Evolutionary conservation across 2,888 invertebrate genomes (phyloP), one percentile per base, ranked within the genome.

Genomic region (Thalpophila matura): DNA sequence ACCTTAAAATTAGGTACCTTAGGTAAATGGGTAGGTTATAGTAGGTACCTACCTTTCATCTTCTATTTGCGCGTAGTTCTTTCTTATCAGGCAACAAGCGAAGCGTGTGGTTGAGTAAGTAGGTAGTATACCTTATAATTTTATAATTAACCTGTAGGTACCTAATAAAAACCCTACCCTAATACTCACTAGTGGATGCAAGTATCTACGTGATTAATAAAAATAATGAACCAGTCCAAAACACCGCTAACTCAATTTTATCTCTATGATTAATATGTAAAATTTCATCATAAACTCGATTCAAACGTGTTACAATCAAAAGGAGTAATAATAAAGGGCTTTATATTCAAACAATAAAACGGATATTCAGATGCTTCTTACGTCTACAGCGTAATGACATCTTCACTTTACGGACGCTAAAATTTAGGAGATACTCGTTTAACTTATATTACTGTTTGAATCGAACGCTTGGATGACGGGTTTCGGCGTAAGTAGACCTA

Each of bases 331-430:
- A 83, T 82, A 92, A 92, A 89, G 83, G 86, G 85, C 90, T 91
- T 94, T 92, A 93, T 90, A 91, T 87, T 90, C 89, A 82, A 90
- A 92, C 91, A 90, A 89, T 94, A 92, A 94, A 94, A 92, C 83
- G 88, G 89, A 89, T 90, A 89, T 90, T 89, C 87, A 84, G 89
- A 91, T 85, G 88, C 84, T 67, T 61, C 91, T 90, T 89, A 92
- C 88, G 88, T 91, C 87, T 89, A 85, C 84, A 76, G 74, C 77
- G 86, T 89, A 90, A 93, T 88, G 89, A 89, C 91, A 83, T 88
- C 89, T 86, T 86, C 89, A 89, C 84, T 92, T 91, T 88, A 89
- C 84, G 87, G 83, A 88, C 90, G 84, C 89, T 91, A 83, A 92
- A 91, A 88, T 92, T 91, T 89, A 87, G 83, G 84, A 85, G 83